Percentiles rank a stretch among this genome's conserved stretches.
These are phyloP conservation scores for Trichogramma pretiosum DNA, from an alignment of 1,140 invertebrate genomes.

Conservation along the genomic window DNA sequence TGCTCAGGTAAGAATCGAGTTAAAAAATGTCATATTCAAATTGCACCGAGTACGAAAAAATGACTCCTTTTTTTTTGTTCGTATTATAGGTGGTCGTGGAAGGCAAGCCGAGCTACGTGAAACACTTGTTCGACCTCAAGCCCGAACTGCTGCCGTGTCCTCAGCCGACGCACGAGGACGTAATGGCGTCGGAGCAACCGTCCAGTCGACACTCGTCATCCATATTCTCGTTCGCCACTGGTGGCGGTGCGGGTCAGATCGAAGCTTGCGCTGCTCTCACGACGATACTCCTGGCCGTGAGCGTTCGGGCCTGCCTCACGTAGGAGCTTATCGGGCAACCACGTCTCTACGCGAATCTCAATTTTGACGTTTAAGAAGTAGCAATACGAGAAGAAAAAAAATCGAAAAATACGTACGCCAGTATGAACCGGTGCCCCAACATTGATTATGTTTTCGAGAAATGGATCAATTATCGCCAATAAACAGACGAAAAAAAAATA, in stretches of 20 bases:
- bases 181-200: constrained; percentile 43
- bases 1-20: background rate
- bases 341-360: no score
- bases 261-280: constrained; percentile 24
- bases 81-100: constrained; percentile 30
- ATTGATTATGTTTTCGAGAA: no score
- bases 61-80: no score
- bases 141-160: constrained; percentile 58
- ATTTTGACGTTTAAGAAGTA: no score
- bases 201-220: constrained; percentile 35
- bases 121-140: constrained; percentile 53
- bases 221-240: constrained; percentile 27
- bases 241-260: background rate
- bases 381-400: no score
- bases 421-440: no score
- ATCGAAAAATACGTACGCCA: no score
- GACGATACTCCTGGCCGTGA: background rate
- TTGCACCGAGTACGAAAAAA: background rate
- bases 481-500: no score
- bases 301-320: constrained; percentile 2
- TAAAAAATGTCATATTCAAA: background rate
- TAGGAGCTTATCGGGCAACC: no score
- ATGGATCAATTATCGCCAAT: no score
- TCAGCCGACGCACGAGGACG: constrained; percentile 39
- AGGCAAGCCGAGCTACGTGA: constrained; percentile 31